Evolutionary conservation across 2,797 vertebrate genomes (phyloP).

Genomic region (Parauchenoglanis ngamensis): DNA sequence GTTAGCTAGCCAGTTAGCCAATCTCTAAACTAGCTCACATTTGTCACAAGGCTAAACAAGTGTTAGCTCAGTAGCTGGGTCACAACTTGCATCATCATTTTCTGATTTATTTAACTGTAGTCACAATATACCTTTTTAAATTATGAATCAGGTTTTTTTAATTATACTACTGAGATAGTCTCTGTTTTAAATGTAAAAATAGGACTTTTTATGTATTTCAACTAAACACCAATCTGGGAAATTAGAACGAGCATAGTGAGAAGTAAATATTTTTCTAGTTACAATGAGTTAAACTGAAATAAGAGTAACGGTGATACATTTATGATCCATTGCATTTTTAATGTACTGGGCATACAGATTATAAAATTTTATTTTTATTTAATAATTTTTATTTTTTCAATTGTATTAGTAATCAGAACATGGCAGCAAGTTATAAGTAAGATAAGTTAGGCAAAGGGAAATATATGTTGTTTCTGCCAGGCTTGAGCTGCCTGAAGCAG

Average conservation of each 20-base stretch:
- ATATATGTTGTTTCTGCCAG: neutral
- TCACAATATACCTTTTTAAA: neutral
- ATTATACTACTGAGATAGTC: neutral
- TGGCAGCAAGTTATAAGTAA: neutral
- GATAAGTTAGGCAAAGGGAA: neutral
- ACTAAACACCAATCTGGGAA: neutral
- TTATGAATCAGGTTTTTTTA: neutral
- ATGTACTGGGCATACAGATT: neutral
- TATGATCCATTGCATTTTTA: neutral
- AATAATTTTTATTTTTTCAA: neutral
- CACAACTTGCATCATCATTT: neutral
- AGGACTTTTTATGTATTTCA: neutral
- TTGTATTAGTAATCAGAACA: neutral
- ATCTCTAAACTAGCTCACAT: neutral
- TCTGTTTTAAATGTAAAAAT: neutral
- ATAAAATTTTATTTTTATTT: neutral
- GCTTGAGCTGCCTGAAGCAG: neutral
- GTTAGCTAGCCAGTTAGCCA: neutral
- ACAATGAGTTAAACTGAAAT: neutral
- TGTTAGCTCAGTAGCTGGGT: too few relatives aligned
- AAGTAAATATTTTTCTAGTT: neutral
- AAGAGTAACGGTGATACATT: neutral
- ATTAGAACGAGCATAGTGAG: neutral
- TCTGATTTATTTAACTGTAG: neutral
- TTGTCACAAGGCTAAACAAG: neutral